A percentile compares a stretch with the other conserved stretches of the same genome.
Evolutionary conservation across 2,797 vertebrate species (phyloP).

Genomic region (Phoxinus dragarum): DNA sequence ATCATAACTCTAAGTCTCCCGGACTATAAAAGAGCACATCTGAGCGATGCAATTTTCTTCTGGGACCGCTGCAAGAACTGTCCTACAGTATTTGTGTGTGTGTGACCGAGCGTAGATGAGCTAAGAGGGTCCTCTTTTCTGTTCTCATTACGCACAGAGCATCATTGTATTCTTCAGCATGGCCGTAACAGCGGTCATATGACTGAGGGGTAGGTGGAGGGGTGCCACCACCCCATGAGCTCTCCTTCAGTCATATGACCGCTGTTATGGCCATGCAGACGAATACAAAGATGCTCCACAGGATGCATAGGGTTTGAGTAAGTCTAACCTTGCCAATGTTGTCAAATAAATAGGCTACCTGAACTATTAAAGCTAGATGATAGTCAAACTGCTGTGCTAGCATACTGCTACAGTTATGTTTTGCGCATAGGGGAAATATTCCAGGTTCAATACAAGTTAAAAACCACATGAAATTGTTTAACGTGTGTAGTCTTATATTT

Average conservation of each 20-base stretch:
- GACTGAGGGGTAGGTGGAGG: constrained; percentile 69
- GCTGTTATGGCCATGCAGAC: constrained; percentile 13
- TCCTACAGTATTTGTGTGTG: neutral
- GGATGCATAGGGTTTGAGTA: constrained; percentile 8
- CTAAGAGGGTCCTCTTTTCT: constrained; percentile 23
- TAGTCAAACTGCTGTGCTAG: neutral
- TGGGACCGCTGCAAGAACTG: neutral
- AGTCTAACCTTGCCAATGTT: neutral
- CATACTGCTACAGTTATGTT: neutral
- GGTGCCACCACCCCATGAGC: constrained; percentile 43
- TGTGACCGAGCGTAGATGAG: constrained; percentile 7
- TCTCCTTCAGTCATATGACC: constrained; percentile 43
- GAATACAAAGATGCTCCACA: constrained; percentile 33
- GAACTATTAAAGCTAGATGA: neutral
- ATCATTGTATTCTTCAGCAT: constrained; percentile 69
- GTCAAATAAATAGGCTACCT: neutral
- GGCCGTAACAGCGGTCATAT: constrained; percentile 54
- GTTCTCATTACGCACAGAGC: constrained; percentile 70
- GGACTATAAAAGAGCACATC: neutral
- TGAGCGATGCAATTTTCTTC: neutral
- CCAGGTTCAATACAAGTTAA: neutral
- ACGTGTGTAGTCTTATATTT: neutral
- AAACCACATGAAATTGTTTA: neutral
- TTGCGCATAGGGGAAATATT: neutral
- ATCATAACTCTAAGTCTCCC: neutral